Evolutionary conservation across 2,113 vertebrate genomes (phyloP).

Genomic region (Meriones unguiculatus): DNA sequence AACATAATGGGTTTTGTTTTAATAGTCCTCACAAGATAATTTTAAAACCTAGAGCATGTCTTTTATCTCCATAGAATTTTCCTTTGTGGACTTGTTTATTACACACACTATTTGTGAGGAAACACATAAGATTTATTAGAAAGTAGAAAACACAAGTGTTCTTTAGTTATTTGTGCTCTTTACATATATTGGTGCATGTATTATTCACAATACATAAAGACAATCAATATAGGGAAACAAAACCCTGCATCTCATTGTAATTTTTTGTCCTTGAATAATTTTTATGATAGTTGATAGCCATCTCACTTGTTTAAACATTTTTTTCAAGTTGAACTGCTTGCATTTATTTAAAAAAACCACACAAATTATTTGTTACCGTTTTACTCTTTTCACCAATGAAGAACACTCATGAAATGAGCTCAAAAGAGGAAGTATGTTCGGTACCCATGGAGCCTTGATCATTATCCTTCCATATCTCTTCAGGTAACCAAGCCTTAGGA

Average conservation of each 20-base stretch:
- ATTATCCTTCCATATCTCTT: not conserved
- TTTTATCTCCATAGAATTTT: not conserved
- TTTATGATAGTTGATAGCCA: not conserved
- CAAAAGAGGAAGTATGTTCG: not conserved
- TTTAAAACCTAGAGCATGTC: not conserved
- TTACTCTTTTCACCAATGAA: not conserved
- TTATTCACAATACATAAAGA: not conserved
- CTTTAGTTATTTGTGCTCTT: not conserved
- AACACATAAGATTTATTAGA: not conserved
- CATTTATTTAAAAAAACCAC: not conserved
- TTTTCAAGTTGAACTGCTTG: not conserved
- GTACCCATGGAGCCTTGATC: not conserved
- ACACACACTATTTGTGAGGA: not conserved
- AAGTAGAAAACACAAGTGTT: conserved; percentile 1
- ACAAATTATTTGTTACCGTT: not conserved
- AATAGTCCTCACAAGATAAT: conserved; percentile 16
- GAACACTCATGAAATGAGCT: not conserved
- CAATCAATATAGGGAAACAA: conserved; percentile 3
- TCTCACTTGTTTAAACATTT: not conserved
- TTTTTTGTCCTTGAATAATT: not conserved
- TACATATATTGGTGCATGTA: not conserved
- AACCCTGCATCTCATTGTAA: not conserved
- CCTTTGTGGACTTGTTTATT: not conserved
- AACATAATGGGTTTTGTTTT: conserved; percentile 29
- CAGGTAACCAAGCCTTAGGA: not conserved